phyloP scores from a whole-genome alignment of 2,113 vertebrate species.

The Chionomys nivalis region DNA sequence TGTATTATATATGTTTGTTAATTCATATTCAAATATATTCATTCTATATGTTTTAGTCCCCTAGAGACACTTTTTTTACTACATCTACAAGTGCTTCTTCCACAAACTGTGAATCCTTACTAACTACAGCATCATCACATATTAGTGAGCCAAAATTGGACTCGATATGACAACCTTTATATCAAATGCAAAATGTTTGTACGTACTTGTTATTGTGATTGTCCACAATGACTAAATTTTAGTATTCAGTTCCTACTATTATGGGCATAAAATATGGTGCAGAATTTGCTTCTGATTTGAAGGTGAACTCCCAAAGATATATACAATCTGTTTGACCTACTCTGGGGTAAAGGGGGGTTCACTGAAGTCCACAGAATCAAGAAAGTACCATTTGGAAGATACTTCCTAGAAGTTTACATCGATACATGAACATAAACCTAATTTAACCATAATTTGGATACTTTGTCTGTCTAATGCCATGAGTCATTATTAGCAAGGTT shows the following conservation, averaged over 20 bases:
- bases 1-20: not conserved
- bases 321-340: not conserved
- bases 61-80: not conserved
- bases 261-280: not conserved
- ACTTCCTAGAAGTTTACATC: not conserved
- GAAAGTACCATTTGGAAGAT: constrained; percentile 16
- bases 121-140: not conserved
- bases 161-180: not conserved
- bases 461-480: not conserved
- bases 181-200: not conserved
- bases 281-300: constrained; percentile 16
- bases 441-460: not conserved
- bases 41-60: not conserved
- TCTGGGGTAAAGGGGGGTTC: not conserved
- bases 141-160: not conserved
- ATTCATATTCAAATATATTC: not conserved
- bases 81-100: not conserved
- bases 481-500: not conserved
- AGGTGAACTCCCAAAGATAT: not conserved
- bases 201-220: not conserved
- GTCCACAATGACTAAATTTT: constrained; percentile 23
- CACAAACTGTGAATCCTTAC: not conserved
- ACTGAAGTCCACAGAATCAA: not conserved
- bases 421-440: not conserved
- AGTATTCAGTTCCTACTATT: not conserved